Conservation (phyloP, 2,113 vertebrate species). For the Pantherophis guttatus region DNA sequence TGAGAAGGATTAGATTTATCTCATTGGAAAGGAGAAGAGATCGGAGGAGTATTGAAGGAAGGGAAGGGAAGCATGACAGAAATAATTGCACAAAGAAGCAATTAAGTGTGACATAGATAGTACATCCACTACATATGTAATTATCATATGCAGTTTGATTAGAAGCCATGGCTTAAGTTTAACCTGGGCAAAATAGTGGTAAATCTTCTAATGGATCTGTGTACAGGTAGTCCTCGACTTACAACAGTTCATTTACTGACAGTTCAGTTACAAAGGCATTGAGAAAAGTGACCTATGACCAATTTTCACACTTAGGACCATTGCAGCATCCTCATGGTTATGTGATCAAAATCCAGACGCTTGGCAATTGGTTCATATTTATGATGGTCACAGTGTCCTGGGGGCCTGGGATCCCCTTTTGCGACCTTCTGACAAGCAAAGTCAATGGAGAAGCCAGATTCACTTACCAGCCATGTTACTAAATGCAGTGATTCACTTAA, state of each 20-base stretch:
- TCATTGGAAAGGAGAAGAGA: background rate
- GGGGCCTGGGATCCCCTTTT: background rate
- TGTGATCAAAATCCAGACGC: accelerated
- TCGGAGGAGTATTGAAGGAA: background rate
- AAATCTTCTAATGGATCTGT: background rate
- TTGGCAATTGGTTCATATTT: background rate
- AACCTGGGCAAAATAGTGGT: background rate
- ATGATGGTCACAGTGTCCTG: background rate
- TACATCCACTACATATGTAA: background rate
- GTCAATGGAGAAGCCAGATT: background rate
- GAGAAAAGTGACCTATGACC: background rate
- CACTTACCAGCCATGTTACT: background rate
- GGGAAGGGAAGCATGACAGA: background rate
- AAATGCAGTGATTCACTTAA: background rate
- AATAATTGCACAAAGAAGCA: background rate
- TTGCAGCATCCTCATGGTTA: background rate
- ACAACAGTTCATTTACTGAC: background rate
- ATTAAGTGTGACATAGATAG: background rate
- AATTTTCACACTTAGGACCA: background rate
- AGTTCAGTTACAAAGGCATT: background rate
- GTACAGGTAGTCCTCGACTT: background rate
- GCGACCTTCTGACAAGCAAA: background rate
- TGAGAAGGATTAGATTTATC: background rate
- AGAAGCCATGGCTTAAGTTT: background rate
- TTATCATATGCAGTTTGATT: background rate